Evolutionary conservation across 2,888 invertebrate species (phyloP).

Genomic region (Globia sparganii): DNA sequence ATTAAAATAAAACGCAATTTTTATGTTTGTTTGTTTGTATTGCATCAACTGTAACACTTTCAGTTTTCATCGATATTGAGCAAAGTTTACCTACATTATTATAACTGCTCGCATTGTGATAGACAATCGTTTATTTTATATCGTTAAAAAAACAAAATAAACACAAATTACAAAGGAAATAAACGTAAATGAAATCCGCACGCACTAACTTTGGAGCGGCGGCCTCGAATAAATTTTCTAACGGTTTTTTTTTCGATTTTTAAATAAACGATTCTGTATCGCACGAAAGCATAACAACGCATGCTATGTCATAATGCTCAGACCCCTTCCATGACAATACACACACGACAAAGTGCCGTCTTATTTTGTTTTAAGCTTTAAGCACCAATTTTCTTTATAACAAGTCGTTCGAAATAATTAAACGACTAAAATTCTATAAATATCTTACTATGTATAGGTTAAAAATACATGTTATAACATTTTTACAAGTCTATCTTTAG

Average conservation of each 20-base stretch:
- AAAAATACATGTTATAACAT: constrained; percentile 91
- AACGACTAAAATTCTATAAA: constrained; percentile 91
- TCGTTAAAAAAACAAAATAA: constrained; percentile 24
- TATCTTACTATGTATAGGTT: constrained; percentile 91
- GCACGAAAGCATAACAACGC: constrained; percentile 88
- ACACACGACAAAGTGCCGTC: constrained; percentile 84
- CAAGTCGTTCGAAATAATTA: constrained; percentile 91
- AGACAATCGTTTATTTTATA: constrained; percentile 78
- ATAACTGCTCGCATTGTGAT: constrained; percentile 83
- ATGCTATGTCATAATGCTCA: constrained; percentile 90
- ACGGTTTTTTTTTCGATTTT: constrained; percentile 31
- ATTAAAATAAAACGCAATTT: constrained; percentile 86
- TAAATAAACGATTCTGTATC: constrained; percentile 75
- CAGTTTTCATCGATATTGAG: constrained; percentile 90
- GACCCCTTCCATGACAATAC: constrained; percentile 86
- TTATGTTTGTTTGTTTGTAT: constrained; percentile 89
- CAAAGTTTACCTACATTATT: constrained; percentile 91
- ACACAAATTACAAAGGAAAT: constrained; percentile 37
- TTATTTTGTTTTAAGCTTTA: constrained; percentile 89
- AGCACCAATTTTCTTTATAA: constrained; percentile 91
- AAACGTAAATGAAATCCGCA: constrained; percentile 38
- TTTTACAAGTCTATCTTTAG: constrained; percentile 90
- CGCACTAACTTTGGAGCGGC: constrained; percentile 69
- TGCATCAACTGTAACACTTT: constrained; percentile 90
- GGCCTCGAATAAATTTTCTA: constrained; percentile 54